Base-by-base conservation (phyloP, 2,888 invertebrate species). In the Dendrolimus pini region DNA sequence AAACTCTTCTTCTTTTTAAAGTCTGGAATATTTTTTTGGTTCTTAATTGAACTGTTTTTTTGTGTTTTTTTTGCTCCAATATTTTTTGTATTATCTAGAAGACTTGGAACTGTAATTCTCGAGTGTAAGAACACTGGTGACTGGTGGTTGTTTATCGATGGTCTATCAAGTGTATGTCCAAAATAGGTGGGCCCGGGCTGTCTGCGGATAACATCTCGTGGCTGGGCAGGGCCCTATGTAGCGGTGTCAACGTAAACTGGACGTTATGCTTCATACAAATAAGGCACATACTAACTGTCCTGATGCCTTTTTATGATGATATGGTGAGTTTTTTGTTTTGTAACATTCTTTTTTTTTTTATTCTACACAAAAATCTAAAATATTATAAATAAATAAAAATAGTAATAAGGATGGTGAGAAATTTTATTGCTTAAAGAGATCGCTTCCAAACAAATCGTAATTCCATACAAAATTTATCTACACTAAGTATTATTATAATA, bases 251-350 rank as follows among this genome's bases (percentile, higher is more conserved):
- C 62, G 67, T 86, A 59, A 89, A 89, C 61, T 79, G 81, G 81
- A 89, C 89, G 79, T 75, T 87, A 89, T 89, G 89, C 68, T 82
- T 79, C 61, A 78, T 76, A 59, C 78, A 86, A 57, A 75, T 88
- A 65, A 79, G 78, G 71, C 75, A 78, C 65, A 75, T 85, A 61
- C 62, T 87, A 58, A 72, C 78, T 60, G 77, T 85, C 78, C 83
- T 86, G 63, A 89, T 90, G 89, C 86, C 89, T 74, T 78, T 78
- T 82, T 87, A 89, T 82, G 83, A 89, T 87, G 85, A 85, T 68
- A 82, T 84, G 79, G 89, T 89, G 65, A 88, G 89, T 77, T 57
- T 52, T 53, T 55, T 14, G 14, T 3, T 30, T 30, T 30, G 30
- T 30, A 30, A 30, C 30, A 30, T 30, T 18, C 2, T 0, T 42